phyloP scores from a whole-genome alignment of 2,888 invertebrate species.

The Dyspetes luteomarginatus region DNA sequence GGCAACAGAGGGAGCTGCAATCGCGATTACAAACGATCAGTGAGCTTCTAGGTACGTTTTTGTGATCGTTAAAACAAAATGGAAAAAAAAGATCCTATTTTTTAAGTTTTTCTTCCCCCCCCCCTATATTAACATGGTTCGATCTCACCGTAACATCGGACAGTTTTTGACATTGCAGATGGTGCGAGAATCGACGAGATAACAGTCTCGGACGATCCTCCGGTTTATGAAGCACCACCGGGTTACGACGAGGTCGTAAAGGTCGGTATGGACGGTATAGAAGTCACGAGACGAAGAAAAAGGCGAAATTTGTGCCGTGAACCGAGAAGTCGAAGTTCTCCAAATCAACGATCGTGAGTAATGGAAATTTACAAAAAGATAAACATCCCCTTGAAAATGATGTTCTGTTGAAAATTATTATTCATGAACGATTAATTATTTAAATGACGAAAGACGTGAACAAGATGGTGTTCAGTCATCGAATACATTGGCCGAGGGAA shows the following conservation, averaged over 20 bases:
- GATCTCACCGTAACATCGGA: constrained; percentile 69
- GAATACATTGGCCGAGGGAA: constrained; percentile 58
- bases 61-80: neutral
- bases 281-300: constrained; percentile 77
- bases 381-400: neutral
- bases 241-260: constrained; percentile 89
- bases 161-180: constrained; percentile 82
- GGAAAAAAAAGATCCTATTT: neutral
- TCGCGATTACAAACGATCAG: constrained; percentile 88
- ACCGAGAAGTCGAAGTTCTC: constrained; percentile 72
- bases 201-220: constrained; percentile 86
- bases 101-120: constrained; percentile 25
- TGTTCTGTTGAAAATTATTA: neutral
- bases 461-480: constrained; percentile 65
- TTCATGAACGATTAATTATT: neutral
- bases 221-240: constrained; percentile 89
- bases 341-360: constrained; percentile 77
- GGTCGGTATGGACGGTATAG: constrained; percentile 83
- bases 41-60: constrained; percentile 86
- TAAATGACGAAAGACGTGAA: constrained; percentile 65
- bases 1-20: constrained; percentile 87
- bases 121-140: constrained; percentile 26
- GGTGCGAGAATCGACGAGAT: constrained; percentile 84
- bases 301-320: constrained; percentile 62
- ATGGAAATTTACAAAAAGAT: neutral